Evolutionary conservation across 2,797 vertebrate genomes (phyloP).

Genomic region (Nannoperca obscura): DNA sequence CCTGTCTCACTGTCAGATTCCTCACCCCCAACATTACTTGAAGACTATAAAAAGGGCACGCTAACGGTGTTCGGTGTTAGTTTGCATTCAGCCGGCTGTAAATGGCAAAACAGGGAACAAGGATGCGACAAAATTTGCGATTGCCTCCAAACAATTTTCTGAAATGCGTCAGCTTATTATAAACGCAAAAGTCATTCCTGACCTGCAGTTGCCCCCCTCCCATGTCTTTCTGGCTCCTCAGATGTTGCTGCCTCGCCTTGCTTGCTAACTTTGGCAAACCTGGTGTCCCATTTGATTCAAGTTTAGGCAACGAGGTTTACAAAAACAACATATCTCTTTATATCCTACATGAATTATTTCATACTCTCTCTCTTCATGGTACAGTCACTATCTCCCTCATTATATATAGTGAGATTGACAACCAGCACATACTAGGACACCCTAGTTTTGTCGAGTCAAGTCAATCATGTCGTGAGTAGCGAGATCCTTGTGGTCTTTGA

Average conservation of each 20-base stretch:
- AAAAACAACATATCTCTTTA: background rate
- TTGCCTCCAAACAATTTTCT: background rate
- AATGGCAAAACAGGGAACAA: background rate
- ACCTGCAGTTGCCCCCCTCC: conserved; percentile 38
- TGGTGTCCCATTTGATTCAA: conserved; percentile 19
- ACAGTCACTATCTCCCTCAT: conserved; percentile 60
- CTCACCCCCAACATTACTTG: conserved; percentile 24
- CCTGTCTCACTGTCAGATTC: conserved; percentile 55
- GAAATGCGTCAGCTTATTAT: conserved; percentile 6
- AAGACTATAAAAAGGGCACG: conserved; percentile 31
- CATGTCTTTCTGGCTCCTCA: conserved; percentile 13
- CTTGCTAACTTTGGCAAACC: conserved; percentile 19
- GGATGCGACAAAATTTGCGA: background rate
- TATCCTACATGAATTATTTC: conserved; percentile 52
- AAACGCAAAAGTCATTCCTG: conserved; percentile 22
- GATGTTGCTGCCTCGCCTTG: conserved; percentile 17
- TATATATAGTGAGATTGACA: conserved; percentile 62
- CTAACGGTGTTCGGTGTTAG: conserved; percentile 8
- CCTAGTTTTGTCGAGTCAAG: conserved; percentile 53
- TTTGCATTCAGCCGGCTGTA: conserved; percentile 10
- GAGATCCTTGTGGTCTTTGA: conserved; percentile 69
- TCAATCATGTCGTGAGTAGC: conserved; percentile 42
- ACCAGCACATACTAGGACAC: conserved; percentile 23
- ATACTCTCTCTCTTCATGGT: conserved; percentile 22
- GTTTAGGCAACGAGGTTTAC: conserved; percentile 24